Evolutionary conservation across 2,888 invertebrate genomes (phyloP), one percentile per base, ranked within the genome.

Genomic region (Nymphalis c-album): DNA sequence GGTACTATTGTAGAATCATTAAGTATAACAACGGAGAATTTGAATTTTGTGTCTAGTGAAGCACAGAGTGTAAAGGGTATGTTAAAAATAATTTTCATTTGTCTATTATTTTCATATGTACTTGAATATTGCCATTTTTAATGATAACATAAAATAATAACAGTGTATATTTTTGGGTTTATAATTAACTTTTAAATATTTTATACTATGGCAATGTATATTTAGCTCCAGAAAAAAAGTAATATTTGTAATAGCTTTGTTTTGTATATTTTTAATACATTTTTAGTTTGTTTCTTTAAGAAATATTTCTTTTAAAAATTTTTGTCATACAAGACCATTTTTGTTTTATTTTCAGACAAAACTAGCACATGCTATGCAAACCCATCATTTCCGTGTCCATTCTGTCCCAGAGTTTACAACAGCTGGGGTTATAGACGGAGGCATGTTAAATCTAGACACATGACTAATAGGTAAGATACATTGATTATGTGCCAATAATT

Each of bases 341-440:
- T 22, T 59, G 13, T 18, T 47, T 50, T 60, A 1, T 50, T 85
- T 88, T 75, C 85, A 90, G 89, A 88, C 74, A 88, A 87, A 72
- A 82, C 73, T 50, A 83, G 73, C 71, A 81, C 82, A 17, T 87
- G 85, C 68, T 91, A 91, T 71, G 83, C 89, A 20, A 92, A 86
- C 74, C 92, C 92, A 17, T 94, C 94, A 20, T 94, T 94, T 75
- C 94, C 94, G 0, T 94, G 94, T 69, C 94, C 94, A 1, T 94
- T 94, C 77, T 94, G 94, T 77, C 93, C 93, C 18, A 90, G 94
- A 57, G 93, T 94, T 6, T 94, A 94, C 83, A 93, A 94, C 73
- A 94, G 94, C 69, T 94, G 94, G 94, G 94, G 94, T 0, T 94
- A 94, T 69, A 85, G 94, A 46, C 85, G 94, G 74, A 88, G 94